Conservation (phyloP, 2,888 invertebrate genomes). For the Conus canariensis region DNA sequence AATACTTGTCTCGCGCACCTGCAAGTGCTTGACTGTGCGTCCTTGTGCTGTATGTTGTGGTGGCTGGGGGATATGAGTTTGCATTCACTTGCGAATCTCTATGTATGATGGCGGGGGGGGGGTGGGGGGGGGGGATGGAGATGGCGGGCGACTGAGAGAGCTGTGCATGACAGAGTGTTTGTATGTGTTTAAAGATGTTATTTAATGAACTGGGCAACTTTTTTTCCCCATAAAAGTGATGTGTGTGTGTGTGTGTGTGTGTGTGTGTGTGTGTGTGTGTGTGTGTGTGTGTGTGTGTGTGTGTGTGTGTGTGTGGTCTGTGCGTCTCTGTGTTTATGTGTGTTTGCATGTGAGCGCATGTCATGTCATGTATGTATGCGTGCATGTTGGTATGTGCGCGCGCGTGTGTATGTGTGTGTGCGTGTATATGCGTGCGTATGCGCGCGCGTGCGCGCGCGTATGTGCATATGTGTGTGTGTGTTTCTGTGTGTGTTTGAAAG, state of each 20-base stretch:
- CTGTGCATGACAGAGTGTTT: no score
- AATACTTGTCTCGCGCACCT: neutral
- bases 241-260: no score
- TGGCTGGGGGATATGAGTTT: no score
- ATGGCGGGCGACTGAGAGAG: no score
- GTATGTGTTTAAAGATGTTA: no score
- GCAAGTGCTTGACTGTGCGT: neutral
- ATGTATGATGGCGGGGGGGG: no score
- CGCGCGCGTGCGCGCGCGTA: neutral
- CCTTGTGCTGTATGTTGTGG: neutral
- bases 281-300: slow-evolving; percentile 8
- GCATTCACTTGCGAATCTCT: no score
- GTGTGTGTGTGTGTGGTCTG: neutral
- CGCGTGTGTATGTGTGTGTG: neutral
- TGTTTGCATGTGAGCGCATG: slow-evolving; percentile 27
- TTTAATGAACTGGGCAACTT: no score
- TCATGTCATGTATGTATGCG: neutral
- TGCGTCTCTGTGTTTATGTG: neutral
- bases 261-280: no score
- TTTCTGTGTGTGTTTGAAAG: neutral
- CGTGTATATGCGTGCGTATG: neutral
- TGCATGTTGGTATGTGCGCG: neutral
- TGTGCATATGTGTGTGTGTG: neutral
- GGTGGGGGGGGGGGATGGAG: no score
- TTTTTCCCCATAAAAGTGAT: no score